These are phyloP conservation scores for Simalia tracyae DNA, from an alignment of 2,797 vertebrate species.

Conservation along the genomic window DNA sequence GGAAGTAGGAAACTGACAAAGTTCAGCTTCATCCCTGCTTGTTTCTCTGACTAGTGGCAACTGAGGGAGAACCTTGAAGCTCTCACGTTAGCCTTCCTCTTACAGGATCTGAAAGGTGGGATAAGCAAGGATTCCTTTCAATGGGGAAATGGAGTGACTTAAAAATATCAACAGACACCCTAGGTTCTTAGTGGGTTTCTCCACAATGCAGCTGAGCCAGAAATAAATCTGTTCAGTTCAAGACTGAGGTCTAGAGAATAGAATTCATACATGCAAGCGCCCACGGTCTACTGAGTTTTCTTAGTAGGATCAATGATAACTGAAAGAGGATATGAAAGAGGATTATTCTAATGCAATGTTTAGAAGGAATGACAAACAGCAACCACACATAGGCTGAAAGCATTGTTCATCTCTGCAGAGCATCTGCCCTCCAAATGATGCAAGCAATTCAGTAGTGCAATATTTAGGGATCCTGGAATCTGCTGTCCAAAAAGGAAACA, in stretches of 20 bases:
- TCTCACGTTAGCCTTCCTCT: too few species aligned
- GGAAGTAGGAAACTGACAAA: background rate
- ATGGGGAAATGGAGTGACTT: background rate
- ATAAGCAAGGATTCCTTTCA: background rate
- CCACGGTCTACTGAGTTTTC: too few species aligned
- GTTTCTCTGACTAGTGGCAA: background rate
- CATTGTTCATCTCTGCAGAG: background rate
- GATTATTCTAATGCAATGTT: too few species aligned
- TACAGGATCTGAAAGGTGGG: background rate
- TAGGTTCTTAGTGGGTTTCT: background rate
- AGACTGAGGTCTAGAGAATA: background rate
- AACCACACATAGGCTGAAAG: background rate
- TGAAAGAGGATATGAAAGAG: too few species aligned
- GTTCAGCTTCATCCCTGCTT: background rate
- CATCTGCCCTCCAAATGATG: background rate
- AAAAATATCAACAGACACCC: background rate
- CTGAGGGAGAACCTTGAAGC: too few species aligned
- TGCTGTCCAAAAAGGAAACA: background rate
- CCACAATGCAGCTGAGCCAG: background rate
- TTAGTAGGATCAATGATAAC: too few species aligned
- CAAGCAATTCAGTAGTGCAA: background rate
- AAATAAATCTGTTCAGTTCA: too few species aligned
- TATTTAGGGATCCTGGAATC: background rate
- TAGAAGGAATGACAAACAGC: too few species aligned
- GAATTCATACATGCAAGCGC: too few species aligned